Evolutionary conservation across 2,797 vertebrate species (phyloP).

Genomic region (Arnoldichthys spilopterus): DNA sequence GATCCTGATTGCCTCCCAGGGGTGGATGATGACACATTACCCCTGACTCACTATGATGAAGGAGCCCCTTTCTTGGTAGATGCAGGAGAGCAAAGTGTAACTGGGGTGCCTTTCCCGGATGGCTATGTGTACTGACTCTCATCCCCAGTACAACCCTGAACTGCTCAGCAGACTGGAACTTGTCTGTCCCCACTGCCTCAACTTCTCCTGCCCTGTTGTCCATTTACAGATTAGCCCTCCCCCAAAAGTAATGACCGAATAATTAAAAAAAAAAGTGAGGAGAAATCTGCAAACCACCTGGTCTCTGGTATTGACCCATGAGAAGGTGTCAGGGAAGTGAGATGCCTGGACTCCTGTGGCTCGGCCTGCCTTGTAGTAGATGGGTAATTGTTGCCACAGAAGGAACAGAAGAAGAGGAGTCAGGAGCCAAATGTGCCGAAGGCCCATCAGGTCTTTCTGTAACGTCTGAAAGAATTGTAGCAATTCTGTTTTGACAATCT

Average conservation of each 20-base stretch:
- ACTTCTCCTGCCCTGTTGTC: constrained; percentile 63
- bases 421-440: constrained; percentile 57
- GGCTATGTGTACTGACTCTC: constrained; percentile 87
- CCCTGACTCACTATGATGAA: constrained; percentile 92
- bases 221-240: constrained; percentile 58
- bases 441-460: constrained; percentile 60
- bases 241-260: constrained; percentile 14
- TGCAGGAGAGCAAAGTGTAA: constrained; percentile 81
- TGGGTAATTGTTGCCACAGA: constrained; percentile 77
- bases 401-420: constrained; percentile 71
- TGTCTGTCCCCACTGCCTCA: constrained; percentile 56
- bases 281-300: constrained; percentile 54
- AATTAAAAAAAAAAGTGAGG: constrained; percentile 37
- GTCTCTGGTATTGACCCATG: constrained; percentile 59
- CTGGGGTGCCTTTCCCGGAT: constrained; percentile 84
- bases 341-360: constrained; percentile 63
- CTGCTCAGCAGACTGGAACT: constrained; percentile 60
- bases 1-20: constrained; percentile 86
- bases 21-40: constrained; percentile 88
- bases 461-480: constrained; percentile 69
- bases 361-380: constrained; percentile 59
- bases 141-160: constrained; percentile 64
- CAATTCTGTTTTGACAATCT: constrained; percentile 79
- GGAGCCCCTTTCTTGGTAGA: constrained; percentile 85
- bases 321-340: constrained; percentile 63